Percentiles rank a stretch among this genome's conserved stretches.
Conservation (phyloP, 2,888 invertebrate genomes). For the Caenorhabditis macrosperma region DNA sequence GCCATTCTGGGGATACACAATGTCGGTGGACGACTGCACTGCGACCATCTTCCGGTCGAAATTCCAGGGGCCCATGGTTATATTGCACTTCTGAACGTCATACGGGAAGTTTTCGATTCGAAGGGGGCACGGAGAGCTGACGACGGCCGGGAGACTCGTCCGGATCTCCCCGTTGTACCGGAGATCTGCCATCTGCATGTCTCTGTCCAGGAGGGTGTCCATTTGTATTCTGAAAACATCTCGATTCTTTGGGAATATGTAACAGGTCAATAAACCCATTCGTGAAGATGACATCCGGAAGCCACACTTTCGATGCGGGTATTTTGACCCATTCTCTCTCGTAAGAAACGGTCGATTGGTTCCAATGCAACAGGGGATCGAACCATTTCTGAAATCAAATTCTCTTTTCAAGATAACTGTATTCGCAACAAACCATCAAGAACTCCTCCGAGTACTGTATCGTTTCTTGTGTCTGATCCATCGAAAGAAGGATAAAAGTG, state of each 20-base stretch:
- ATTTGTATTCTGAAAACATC: slow-evolving; percentile 55
- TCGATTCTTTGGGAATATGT: not conserved
- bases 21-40: slow-evolving; percentile 38
- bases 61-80: slow-evolving; percentile 65
- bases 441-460: slow-evolving; percentile 69
- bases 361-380: slow-evolving; percentile 72
- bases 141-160: slow-evolving; percentile 58
- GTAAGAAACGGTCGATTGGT: slow-evolving; percentile 51
- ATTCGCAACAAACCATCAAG: slow-evolving; percentile 44
- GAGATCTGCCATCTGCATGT: slow-evolving; percentile 60
- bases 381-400: slow-evolving; percentile 65
- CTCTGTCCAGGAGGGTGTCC: slow-evolving; percentile 42
- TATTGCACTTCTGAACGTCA: slow-evolving; percentile 63
- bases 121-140: slow-evolving; percentile 62
- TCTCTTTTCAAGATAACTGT: not conserved
- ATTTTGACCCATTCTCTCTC: slow-evolving; percentile 61
- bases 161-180: slow-evolving; percentile 62
- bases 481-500: slow-evolving; percentile 61
- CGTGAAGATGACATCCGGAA: slow-evolving; percentile 67
- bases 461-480: slow-evolving; percentile 72
- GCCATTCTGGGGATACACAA: slow-evolving; percentile 29
- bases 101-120: slow-evolving; percentile 66
- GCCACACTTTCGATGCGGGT: slow-evolving; percentile 59
- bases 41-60: slow-evolving; percentile 53
- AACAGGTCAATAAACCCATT: too few species aligned